A percentile compares a stretch with the other conserved stretches of the same genome.
Conservation (phyloP, 2,113 vertebrate species). For the Abramis brama region DNA sequence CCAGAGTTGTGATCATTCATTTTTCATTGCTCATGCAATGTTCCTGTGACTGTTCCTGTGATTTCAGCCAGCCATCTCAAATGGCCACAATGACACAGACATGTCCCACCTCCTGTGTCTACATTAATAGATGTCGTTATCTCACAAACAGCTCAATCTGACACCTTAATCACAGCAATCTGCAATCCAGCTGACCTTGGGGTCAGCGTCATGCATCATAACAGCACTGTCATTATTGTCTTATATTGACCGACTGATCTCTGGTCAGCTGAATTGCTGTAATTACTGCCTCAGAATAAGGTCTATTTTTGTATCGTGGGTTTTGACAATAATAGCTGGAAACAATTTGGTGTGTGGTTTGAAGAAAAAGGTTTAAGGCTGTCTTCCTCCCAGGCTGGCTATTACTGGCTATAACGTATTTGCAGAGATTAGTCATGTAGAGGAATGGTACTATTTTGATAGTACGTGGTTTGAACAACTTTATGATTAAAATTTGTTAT, state of each 20-base stretch:
- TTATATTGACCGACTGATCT: slow-evolving; percentile 10
- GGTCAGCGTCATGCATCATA: slow-evolving; percentile 20
- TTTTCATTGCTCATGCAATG: slow-evolving; percentile 13
- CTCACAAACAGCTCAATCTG: slow-evolving; percentile 17
- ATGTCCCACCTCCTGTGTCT: not conserved
- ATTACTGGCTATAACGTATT: slow-evolving; percentile 13
- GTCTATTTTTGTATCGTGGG: slow-evolving; percentile 10
- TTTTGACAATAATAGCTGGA: slow-evolving; percentile 4
- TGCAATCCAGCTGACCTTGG: not conserved
- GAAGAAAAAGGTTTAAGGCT: slow-evolving; percentile 52
- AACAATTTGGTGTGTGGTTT: slow-evolving; percentile 45
- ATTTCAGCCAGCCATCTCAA: slow-evolving; percentile 4
- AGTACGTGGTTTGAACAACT: not conserved
- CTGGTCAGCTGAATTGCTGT: slow-evolving; percentile 32
- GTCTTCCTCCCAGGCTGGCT: not conserved
- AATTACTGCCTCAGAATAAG: slow-evolving; percentile 14
- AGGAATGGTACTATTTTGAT: not conserved
- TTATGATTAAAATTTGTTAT: not conserved
- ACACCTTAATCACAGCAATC: slow-evolving; percentile 23
- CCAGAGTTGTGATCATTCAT: not conserved
- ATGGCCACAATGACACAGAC: not conserved
- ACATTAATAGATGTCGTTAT: slow-evolving; percentile 20
- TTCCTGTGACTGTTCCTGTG: not conserved
- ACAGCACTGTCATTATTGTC: slow-evolving; percentile 16
- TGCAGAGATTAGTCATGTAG: not conserved